Evolutionary conservation across 1,140 invertebrate species (phyloP).

Genomic region (Lerema accius): DNA sequence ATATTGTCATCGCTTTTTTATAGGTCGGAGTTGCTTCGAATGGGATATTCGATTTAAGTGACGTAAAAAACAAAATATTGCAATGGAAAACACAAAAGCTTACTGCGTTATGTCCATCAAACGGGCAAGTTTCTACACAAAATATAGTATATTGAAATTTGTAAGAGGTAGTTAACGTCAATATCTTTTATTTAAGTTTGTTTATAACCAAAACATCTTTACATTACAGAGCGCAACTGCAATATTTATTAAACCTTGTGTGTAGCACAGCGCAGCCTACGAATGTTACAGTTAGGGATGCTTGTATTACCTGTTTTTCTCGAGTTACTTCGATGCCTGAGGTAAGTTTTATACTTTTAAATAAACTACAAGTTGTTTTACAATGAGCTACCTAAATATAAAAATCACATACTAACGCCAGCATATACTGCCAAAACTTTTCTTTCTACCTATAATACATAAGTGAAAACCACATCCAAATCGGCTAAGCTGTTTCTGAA

Average conservation of each 20-base stretch:
- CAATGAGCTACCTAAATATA: too few relatives aligned
- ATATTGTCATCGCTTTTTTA: constrained; percentile 15
- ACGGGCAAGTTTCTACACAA: constrained; percentile 56
- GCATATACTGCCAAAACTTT: too few relatives aligned
- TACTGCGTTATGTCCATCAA: constrained; percentile 69
- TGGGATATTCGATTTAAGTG: constrained; percentile 70
- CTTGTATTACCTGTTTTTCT: constrained; percentile 81
- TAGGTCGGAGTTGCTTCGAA: constrained; percentile 64
- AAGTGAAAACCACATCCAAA: too few relatives aligned
- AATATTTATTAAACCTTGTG: constrained; percentile 81
- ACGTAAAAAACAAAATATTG: constrained; percentile 76
- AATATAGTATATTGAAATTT: too few relatives aligned
- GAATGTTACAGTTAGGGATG: constrained; percentile 78
- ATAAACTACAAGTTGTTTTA: background rate
- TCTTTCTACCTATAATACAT: too few relatives aligned
- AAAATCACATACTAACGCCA: too few relatives aligned
- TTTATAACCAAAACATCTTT: background rate
- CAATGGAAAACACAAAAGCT: constrained; percentile 79
- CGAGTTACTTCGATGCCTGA: constrained; percentile 76
- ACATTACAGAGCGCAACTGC: constrained; percentile 66
- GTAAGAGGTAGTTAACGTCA: too few relatives aligned
- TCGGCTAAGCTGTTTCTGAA: too few relatives aligned
- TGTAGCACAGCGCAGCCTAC: constrained; percentile 82
- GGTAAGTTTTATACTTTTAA: constrained; percentile 59
- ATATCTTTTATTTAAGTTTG: too few relatives aligned